phyloP scores from a whole-genome alignment of 2,888 invertebrate genomes.

The Rambutsinella grinnellia region DNA sequence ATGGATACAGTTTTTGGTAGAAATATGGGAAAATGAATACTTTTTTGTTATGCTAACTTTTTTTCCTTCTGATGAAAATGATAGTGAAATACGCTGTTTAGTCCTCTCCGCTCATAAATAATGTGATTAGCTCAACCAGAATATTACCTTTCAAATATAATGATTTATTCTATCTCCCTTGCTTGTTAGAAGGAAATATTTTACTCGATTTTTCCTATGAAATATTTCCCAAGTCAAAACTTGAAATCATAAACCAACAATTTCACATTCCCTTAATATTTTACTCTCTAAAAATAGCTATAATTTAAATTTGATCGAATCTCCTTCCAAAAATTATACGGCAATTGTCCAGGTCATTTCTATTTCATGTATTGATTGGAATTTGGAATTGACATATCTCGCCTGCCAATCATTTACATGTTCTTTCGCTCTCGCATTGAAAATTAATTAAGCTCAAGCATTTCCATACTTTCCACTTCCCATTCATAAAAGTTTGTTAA shows the following conservation, averaged over 20 bases:
- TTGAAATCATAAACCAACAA: no score
- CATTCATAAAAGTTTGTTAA: conserved; percentile 51
- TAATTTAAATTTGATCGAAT: background rate
- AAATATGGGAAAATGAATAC: conserved; percentile 13
- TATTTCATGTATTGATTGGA: no score
- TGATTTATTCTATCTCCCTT: conserved; percentile 4
- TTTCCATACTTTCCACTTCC: no score
- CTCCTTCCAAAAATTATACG: no score
- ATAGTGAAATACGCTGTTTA: background rate
- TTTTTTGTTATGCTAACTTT: background rate
- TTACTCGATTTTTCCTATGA: no score
- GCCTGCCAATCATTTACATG: no score
- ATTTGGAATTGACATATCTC: no score
- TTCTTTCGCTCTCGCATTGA: no score
- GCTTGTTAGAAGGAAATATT: background rate
- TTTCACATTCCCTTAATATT: no score
- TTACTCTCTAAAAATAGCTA: background rate
- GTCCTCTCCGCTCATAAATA: background rate
- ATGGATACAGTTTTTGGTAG: conserved; percentile 9
- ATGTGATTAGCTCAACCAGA: background rate
- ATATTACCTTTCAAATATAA: background rate
- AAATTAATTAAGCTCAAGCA: no score
- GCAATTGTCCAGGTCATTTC: no score
- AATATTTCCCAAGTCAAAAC: background rate
- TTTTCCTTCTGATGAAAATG: background rate